Evolutionary conservation across 2,797 vertebrate genomes (phyloP), one percentile per base, ranked within the genome.

Genomic region (Helostoma temminkii): DNA sequence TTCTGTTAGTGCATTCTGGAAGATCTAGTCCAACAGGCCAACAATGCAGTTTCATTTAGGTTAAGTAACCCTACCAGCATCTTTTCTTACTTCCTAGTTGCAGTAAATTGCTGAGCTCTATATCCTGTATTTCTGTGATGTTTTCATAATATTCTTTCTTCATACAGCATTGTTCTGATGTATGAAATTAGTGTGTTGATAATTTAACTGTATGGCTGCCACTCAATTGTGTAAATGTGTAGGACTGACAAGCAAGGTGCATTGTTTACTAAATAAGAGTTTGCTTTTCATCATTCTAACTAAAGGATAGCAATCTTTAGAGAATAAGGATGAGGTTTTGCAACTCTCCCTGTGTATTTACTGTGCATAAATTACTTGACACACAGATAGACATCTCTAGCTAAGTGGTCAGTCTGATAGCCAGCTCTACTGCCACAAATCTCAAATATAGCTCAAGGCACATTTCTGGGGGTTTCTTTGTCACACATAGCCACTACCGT

Each of bases 401-500:
- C 30, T 37, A 32, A 49, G 12, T 18, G 22, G 63, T 64, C 19
- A 11, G 32, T 36, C 71, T 77, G 11, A 66, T 9, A 32, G 30
- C 14, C 42, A 32, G 12, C 37, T 19, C 22, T 6, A 14, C 32
- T 39, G 64, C 63, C 41, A 60, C 46, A 69, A 48, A 67, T 74
- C 52, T 46, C 18, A 48, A 74, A 49, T 47, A 16, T 65, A 48
- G 43, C 68, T 53, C 46, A 41, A 57, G 56, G 65, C 46, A 45
- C 26, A 28, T 70, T 61, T 72, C 54, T 74, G 72, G n/a, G 49
- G 78, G 50, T 76, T 47, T 84, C 76, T 85, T 76, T 76, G 76
- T 87, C 82, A 77, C 67, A 70, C 71, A 76, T 69, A 79, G 73
- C 76, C 86, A 82, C 81, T 74, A 72, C 78, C 67, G 61, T 71